A percentile compares a stretch with the other conserved stretches of the same genome.
These are phyloP conservation scores for Lysandra bellargus DNA, from an alignment of 2,888 invertebrate genomes.

Conservation along the genomic window DNA sequence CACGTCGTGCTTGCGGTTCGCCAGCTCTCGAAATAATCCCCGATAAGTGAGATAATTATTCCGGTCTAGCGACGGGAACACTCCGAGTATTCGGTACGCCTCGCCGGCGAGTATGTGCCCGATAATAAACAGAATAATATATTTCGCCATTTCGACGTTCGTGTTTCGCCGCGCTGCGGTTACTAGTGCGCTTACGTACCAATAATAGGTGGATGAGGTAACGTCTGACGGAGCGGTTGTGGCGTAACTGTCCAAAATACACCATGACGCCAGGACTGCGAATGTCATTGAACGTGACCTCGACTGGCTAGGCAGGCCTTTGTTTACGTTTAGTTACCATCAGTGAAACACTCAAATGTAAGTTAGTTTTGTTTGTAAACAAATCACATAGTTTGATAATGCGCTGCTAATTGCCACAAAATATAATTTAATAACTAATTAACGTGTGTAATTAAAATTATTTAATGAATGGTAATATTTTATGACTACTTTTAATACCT, in stretches of 20 bases:
- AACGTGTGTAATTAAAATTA: background rate
- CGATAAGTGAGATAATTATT: slow-evolving; percentile 78
- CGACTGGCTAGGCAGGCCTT: slow-evolving; percentile 38
- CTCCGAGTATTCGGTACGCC: slow-evolving; percentile 74
- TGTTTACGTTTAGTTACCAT: slow-evolving; percentile 9
- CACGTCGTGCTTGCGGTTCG: slow-evolving; percentile 75
- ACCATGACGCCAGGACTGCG: slow-evolving; percentile 55
- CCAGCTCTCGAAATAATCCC: slow-evolving; percentile 72
- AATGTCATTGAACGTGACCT: slow-evolving; percentile 67
- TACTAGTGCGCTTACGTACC: slow-evolving; percentile 72
- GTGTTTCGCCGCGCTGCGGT: slow-evolving; percentile 60
- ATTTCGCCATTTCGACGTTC: slow-evolving; percentile 66
- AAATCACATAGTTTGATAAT: slow-evolving; percentile 21
- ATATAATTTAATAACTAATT: background rate
- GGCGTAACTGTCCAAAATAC: slow-evolving; percentile 74
- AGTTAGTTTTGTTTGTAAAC: background rate
- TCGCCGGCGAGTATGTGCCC: slow-evolving; percentile 56
- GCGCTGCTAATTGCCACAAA: background rate
- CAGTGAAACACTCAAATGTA: slow-evolving; percentile 1
- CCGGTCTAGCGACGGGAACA: slow-evolving; percentile 76
- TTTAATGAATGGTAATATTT: background rate
- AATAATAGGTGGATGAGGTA: slow-evolving; percentile 79
- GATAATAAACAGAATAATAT: slow-evolving; percentile 54
- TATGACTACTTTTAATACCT: background rate
- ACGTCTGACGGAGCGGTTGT: slow-evolving; percentile 65